Evolutionary conservation across 1,140 invertebrate species (phyloP).

Genomic region (Ctenoplectra terminalis): DNA sequence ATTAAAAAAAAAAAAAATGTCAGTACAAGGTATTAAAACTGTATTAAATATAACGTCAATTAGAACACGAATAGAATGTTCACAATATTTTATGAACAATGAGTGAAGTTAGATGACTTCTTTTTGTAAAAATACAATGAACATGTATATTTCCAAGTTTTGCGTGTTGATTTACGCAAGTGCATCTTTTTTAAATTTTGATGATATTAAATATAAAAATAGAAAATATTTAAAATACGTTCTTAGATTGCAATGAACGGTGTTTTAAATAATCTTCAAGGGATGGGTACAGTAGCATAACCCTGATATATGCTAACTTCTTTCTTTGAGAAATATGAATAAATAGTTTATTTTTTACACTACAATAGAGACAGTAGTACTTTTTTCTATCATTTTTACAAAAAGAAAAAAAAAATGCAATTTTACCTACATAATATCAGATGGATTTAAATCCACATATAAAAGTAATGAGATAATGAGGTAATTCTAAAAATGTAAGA

Average conservation of each 20-base stretch:
- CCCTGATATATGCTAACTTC: constrained; percentile 20
- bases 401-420: constrained; percentile 48
- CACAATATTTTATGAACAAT: background rate
- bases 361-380: constrained; percentile 44
- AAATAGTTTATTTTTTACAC: constrained; percentile 56
- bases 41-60: constrained; percentile 20
- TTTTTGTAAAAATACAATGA: constrained; percentile 29
- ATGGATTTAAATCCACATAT: constrained; percentile 35
- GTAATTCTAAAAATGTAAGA: constrained; percentile 40
- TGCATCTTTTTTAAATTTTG: constrained; percentile 28
- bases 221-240: constrained; percentile 52
- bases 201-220: constrained; percentile 60
- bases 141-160: background rate
- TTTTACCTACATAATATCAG: constrained; percentile 45
- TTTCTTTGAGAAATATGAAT: constrained; percentile 27
- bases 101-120: background rate
- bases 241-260: constrained; percentile 46
- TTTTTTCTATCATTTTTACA: constrained; percentile 23
- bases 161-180: constrained; percentile 18
- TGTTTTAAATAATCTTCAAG: constrained; percentile 30
- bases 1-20: background rate
- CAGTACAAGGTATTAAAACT: constrained; percentile 28
- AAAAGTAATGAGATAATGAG: constrained; percentile 31
- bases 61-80: constrained; percentile 23
- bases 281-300: constrained; percentile 39